Evolutionary conservation across 2,888 invertebrate species (phyloP).

Genomic region (Euzetes globulus): DNA sequence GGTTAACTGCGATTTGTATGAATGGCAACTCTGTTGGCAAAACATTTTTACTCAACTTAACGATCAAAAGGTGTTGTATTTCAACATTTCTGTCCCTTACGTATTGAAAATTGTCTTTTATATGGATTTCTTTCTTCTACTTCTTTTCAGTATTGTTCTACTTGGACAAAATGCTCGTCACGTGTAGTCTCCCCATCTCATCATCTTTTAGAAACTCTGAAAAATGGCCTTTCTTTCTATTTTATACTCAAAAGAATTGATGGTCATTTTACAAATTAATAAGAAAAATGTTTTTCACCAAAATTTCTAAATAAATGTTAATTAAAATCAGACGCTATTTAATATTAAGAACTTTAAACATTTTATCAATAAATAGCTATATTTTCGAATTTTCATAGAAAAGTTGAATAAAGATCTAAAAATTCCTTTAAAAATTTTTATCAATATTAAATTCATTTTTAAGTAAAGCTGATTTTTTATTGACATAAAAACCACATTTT

Average conservation of each 20-base stretch:
- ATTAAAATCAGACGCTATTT: not conserved
- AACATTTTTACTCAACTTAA: constrained; percentile 19
- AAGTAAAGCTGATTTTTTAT: too few species aligned
- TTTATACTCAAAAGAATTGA: not conserved
- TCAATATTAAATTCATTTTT: too few species aligned
- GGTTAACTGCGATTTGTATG: constrained; percentile 11
- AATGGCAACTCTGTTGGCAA: constrained; percentile 13
- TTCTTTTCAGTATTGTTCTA: not conserved
- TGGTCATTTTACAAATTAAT: too few species aligned
- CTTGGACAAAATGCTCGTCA: constrained; percentile 5
- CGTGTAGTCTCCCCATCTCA: constrained; percentile 9
- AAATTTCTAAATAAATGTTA: not conserved
- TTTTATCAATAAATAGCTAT: too few species aligned
- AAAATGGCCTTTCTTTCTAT: not conserved
- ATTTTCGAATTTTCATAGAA: too few species aligned
- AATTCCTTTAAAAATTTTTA: too few species aligned
- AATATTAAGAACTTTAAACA: too few species aligned
- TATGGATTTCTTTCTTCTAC: not conserved
- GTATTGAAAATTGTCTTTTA: constrained; percentile 13
- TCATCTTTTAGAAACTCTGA: not conserved
- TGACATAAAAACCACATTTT: too few species aligned
- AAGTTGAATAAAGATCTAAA: too few species aligned
- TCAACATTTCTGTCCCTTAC: not conserved
- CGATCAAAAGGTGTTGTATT: constrained; percentile 23
- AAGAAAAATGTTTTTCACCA: not conserved